Evolutionary conservation across 2,797 vertebrate species (phyloP).

Genomic region (Falco concolor): DNA sequence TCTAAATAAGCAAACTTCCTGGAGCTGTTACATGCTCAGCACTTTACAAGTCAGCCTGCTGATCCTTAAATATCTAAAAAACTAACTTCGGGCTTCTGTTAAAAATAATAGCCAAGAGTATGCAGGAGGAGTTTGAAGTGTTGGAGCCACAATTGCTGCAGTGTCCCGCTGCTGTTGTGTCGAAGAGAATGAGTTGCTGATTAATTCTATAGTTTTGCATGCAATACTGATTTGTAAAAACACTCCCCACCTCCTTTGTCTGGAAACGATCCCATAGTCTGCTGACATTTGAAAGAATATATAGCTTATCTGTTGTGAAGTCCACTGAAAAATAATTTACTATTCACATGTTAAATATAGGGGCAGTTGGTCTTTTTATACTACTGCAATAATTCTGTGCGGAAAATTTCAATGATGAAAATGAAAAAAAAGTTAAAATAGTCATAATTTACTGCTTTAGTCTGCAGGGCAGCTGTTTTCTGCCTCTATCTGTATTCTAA

Average conservation of each 20-base stretch:
- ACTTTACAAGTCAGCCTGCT: neutral
- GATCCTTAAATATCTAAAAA: neutral
- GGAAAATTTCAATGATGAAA: conserved; percentile 85
- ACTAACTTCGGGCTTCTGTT: neutral
- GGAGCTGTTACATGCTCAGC: neutral
- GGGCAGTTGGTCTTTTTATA: conserved; percentile 86
- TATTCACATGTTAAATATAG: conserved; percentile 82
- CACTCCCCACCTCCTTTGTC: conserved; percentile 77
- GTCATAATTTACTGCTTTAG: conserved; percentile 82
- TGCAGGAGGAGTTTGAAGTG: neutral
- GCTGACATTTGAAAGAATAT: conserved; percentile 82
- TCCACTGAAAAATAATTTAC: conserved; percentile 86
- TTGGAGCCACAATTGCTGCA: conserved; percentile 17
- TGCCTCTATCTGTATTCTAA: conserved; percentile 80
- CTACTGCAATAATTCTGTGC: conserved; percentile 84
- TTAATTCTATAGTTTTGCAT: conserved; percentile 86
- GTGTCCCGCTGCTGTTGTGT: neutral
- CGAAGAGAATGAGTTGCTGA: conserved; percentile 72
- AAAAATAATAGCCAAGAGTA: neutral
- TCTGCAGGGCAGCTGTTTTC: conserved; percentile 78
- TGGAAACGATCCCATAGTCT: conserved; percentile 71
- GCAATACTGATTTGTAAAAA: conserved; percentile 77
- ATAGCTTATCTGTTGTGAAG: conserved; percentile 84
- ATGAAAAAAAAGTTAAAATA: conserved; percentile 85
- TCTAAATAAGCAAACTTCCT: neutral